Percentiles rank a stretch among this genome's conserved stretches.
Evolutionary conservation across 1,140 invertebrate species (phyloP).

Genomic region (Agraylea sexmaculata): DNA sequence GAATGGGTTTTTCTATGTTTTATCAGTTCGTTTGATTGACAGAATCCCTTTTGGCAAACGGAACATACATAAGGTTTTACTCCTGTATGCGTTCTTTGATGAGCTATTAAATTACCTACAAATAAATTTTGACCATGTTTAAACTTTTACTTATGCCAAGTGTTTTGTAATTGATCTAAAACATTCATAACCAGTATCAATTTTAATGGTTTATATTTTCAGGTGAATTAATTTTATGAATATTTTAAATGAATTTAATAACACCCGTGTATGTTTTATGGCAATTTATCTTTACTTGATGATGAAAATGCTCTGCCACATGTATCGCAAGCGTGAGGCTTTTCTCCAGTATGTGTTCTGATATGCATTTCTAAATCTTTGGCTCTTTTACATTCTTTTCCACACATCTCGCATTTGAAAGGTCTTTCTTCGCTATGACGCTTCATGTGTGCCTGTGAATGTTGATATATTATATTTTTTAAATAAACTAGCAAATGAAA

Average conservation of each 20-base stretch:
- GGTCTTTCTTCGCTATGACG: constrained; percentile 62
- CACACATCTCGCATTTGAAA: constrained; percentile 47
- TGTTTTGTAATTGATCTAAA: constrained; percentile 22
- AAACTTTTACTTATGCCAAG: constrained; percentile 29
- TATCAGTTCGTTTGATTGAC: constrained; percentile 37
- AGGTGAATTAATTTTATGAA: constrained; percentile 50
- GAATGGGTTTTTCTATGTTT: constrained; percentile 19
- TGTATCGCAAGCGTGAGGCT: constrained; percentile 43
- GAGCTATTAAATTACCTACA: constrained; percentile 37
- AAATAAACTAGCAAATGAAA: not conserved
- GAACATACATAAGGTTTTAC: constrained; percentile 48
- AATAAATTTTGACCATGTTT: constrained; percentile 20
- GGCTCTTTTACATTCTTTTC: constrained; percentile 37
- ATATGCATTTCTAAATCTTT: constrained; percentile 41
- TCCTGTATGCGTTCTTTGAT: constrained; percentile 41
- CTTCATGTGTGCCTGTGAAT: constrained; percentile 28
- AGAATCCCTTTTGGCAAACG: constrained; percentile 42
- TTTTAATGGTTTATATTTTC: no score
- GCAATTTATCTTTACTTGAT: constrained; percentile 24
- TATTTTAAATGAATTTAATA: not conserved
- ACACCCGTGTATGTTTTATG: not conserved
- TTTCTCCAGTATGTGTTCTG: constrained; percentile 45
- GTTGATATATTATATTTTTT: not conserved
- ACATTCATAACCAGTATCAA: constrained; percentile 47
- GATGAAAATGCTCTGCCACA: constrained; percentile 47